Base-by-base conservation (phyloP, 1,140 invertebrate species). In the Nephila pilipes region DNA sequence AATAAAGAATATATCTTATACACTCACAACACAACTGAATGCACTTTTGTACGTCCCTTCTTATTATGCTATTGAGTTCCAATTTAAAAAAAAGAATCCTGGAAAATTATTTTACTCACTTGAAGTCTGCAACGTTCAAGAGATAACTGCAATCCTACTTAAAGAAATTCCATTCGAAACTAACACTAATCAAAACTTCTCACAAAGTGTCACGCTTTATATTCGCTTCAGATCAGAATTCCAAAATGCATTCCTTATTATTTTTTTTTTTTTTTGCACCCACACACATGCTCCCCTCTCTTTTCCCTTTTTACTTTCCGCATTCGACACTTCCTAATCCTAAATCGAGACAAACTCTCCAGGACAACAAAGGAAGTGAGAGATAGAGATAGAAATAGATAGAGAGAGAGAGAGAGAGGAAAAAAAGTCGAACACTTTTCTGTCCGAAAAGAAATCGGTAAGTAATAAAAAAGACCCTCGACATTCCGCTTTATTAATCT, bases 401-500 rank as follows among this genome's bases (percentile, higher is more conserved):
- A n/a, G n/a, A n/a, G 22, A 22, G 2, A 57, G 0, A 57, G 16
- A 57, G 22, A 60, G 22, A 60, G 16, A 60, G 20, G 12, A 1
- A 36, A 75, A 85, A 75, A 69, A 75, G 36, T 75, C 29, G 69
- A 29, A 75, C 29, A 75, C 69, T 75, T 75, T 75, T 36, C 32
- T 5, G 14, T 75, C 69, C 69, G 29, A 75, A 75, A 75, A 75
- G 29, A 75, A n/a, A 25, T 65, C n/a, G 63, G 25, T 65, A 75
- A 29, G 29, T 32, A 75, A 75, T 29, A 36, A 75, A 75, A 18
- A 75, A 75, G 16, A 29, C 18, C 58, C 60, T 29, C 58, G 87
- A 75, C 87, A 79, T 75, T 75, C 60, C 63, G 36, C 60, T 92
- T 69, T 92, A 92, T 92, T 92, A 92, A 92, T 91, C 90, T 92